These are phyloP conservation scores for Papilio helenus DNA, from an alignment of 1,140 invertebrate genomes.

Conservation along the genomic window DNA sequence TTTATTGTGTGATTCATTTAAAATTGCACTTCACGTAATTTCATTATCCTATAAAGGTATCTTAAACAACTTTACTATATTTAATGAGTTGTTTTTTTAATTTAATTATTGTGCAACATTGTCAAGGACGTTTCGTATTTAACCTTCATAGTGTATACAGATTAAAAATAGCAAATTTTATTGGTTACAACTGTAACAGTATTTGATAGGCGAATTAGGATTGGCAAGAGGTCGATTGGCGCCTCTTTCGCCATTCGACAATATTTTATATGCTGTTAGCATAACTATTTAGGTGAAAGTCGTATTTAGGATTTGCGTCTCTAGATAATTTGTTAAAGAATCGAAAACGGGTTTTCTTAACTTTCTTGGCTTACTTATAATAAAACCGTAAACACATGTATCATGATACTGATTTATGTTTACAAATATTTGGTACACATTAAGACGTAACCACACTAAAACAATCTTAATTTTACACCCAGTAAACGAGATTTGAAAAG, in stretches of 20 bases:
- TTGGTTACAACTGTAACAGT: background rate
- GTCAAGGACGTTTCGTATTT: background rate
- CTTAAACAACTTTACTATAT: background rate
- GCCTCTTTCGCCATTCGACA: slow-evolving; percentile 7
- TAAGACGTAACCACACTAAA: background rate
- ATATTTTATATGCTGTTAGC: slow-evolving; percentile 23
- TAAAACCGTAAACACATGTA: slow-evolving; percentile 22
- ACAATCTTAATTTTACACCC: background rate
- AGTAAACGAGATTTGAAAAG: background rate
- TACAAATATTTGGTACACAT: background rate
- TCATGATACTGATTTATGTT: slow-evolving; percentile 8
- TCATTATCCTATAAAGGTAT: background rate
- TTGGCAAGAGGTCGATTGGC: slow-evolving; percentile 22
- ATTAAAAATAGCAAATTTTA: background rate
- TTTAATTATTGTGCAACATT: background rate
- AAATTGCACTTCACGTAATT: background rate
- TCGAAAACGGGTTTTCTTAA: slow-evolving; percentile 18
- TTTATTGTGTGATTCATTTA: no score
- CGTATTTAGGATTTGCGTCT: slow-evolving; percentile 30
- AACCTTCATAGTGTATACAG: background rate
- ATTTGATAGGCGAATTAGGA: background rate
- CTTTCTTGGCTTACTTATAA: slow-evolving; percentile 33
- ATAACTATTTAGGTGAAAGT: slow-evolving; percentile 36
- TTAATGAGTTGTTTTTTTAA: background rate
- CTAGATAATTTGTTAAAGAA: slow-evolving; percentile 34